Evolutionary conservation across 2,888 invertebrate genomes (phyloP), one percentile per base, ranked within the genome.

Genomic region (Drosophila kuntzei): DNA sequence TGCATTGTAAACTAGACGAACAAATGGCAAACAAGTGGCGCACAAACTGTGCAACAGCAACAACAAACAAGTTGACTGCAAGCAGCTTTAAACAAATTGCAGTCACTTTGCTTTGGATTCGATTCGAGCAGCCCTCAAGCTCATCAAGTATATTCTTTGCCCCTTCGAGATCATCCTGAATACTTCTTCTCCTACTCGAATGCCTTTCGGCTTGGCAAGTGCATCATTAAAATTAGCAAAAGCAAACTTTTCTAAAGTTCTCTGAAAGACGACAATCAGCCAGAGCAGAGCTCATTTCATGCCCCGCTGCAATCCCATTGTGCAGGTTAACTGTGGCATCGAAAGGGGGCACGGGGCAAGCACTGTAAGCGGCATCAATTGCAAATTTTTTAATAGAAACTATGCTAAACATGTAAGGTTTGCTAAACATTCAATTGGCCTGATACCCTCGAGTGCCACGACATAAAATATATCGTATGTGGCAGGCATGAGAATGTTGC

Each of bases 1-100:
- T 84, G 89, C 83, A 89, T 84, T 84, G 89, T 82, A 82, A 82
- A 82, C 89, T 89, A 82, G 76, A 71, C 80, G 68, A 87, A 80
- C 87, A 82, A 82, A 89, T 83, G 84, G 61, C 81, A 89, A 89
- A 89, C 85, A 82, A 82, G 80, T 76, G 62, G 47, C 71, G 49
- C 73, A 53, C 44, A 60, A 66, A 77, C 67, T 47, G 68, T 60
- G 61, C 75, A 76, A 18, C 76, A 39, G 34, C 61, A 66, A 49
- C 14, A 46, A 46, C 27, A 36, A 46, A 50, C 27, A 68, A 67
- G 54, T 44, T 74, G 65, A 44, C 41, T 44, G 43, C 25, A 36
- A 46, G 29, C 44, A 44, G 57, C 61, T 55, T 63, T 63, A 36
- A 57, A 58, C 47, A 58, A 49, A 58, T 63, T 63, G 58, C 47